Conservation (phyloP, 2,888 invertebrate species). For the Eulithis testata region DNA sequence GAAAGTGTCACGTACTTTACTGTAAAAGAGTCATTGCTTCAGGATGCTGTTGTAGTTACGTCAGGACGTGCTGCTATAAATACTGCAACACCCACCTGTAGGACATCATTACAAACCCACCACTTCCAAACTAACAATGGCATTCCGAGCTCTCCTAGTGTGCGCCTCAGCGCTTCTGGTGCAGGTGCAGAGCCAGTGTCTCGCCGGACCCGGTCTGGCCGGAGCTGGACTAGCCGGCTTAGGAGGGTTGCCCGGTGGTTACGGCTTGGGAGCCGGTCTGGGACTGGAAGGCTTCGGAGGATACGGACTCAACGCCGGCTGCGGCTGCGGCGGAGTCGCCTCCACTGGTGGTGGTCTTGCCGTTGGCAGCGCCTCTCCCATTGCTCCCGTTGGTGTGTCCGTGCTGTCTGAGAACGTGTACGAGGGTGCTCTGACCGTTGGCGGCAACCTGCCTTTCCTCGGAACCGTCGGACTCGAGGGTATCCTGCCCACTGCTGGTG, state of each 20-base stretch:
- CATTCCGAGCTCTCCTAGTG: conserved; percentile 32
- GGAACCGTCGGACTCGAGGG: conserved; percentile 56
- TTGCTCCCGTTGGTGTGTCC: conserved; percentile 46
- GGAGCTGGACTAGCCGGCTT: conserved; percentile 25
- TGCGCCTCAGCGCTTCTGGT: conserved; percentile 47
- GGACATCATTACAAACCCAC: conserved; percentile 9
- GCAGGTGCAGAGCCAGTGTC: conserved; percentile 40
- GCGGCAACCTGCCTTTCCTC: conserved; percentile 58
- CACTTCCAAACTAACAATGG: conserved; percentile 24
- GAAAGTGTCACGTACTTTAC: conserved; percentile 14
- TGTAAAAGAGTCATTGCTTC: conserved; percentile 4
- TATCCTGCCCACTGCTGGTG: conserved; percentile 52
- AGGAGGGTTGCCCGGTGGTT: conserved; percentile 19
- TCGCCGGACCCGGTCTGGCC: conserved; percentile 36
- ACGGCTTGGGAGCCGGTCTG: conserved; percentile 23
- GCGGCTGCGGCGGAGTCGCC: conserved; percentile 40
- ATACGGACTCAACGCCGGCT: conserved; percentile 23
- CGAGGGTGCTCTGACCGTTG: conserved; percentile 49
- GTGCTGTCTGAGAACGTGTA: conserved; percentile 53
- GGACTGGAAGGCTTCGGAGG: conserved; percentile 39
- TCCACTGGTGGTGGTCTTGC: conserved; percentile 45
- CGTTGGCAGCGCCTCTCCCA: conserved; percentile 36
- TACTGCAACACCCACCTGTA: background rate
- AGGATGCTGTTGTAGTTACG: conserved; percentile 8
- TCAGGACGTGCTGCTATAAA: conserved; percentile 19